phyloP scores from a whole-genome alignment of 92 coral and sea anemone genomes.

The Bergia sp. region DNA sequence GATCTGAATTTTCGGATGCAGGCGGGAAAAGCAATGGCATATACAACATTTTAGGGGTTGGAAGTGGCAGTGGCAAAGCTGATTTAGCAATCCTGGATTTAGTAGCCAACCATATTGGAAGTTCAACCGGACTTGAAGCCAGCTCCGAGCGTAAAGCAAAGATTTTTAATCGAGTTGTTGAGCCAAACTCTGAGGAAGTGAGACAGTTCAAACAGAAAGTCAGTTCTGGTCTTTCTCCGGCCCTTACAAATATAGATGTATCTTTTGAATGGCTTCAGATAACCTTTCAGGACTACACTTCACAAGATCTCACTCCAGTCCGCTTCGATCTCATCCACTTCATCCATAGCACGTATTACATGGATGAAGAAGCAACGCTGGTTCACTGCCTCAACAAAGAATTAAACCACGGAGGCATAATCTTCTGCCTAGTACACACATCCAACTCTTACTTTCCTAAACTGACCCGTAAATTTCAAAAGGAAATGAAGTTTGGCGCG shows the following conservation, averaged over 20 bases:
- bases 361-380: too few relatives aligned
- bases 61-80: constrained; percentile 53
- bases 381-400: too few relatives aligned
- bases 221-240: constrained; percentile 26
- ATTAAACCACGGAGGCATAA: too few relatives aligned
- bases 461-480: constrained; percentile 38
- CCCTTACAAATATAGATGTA: constrained; percentile 23
- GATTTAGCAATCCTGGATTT: constrained; percentile 41
- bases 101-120: constrained; percentile 32
- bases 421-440: constrained; percentile 46
- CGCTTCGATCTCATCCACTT: not conserved
- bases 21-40: constrained; percentile 8
- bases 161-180: constrained; percentile 40
- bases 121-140: not conserved
- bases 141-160: constrained; percentile 2
- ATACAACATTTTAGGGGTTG: constrained; percentile 47
- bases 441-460: constrained; percentile 41
- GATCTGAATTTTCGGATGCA: not conserved
- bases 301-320: constrained; percentile 13
- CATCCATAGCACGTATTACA: too few relatives aligned
- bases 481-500: constrained; percentile 32
- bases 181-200: constrained; percentile 44
- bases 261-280: constrained; percentile 49
- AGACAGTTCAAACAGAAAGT: constrained; percentile 30
- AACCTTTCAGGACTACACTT: constrained; percentile 25